Evolutionary conservation across 2,113 vertebrate genomes (phyloP).

Genomic region (Rhinolophus sinicus): DNA sequence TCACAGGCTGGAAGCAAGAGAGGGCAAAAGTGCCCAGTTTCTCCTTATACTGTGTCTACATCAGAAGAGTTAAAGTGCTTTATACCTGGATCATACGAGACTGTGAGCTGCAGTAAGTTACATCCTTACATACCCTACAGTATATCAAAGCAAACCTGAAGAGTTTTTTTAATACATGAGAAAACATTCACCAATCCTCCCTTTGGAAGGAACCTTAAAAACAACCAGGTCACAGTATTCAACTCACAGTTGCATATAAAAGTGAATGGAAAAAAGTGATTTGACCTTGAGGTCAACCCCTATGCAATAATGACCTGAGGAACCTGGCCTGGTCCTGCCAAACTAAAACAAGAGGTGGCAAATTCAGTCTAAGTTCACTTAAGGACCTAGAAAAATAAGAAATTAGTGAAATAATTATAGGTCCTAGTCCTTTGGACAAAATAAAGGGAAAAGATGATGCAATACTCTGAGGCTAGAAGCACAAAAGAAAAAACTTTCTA

Average conservation of each 20-base stretch:
- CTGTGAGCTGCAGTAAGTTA: background rate
- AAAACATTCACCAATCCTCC: background rate
- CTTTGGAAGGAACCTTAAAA: constrained; percentile 10
- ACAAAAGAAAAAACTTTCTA: constrained; percentile 4
- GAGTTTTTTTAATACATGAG: background rate
- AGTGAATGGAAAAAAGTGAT: background rate
- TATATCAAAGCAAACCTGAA: background rate
- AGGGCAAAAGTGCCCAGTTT: background rate
- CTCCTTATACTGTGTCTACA: background rate
- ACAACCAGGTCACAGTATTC: background rate
- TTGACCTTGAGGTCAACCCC: background rate
- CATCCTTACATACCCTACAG: background rate
- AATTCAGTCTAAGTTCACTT: constrained; percentile 1
- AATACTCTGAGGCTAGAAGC: background rate
- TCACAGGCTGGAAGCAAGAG: background rate
- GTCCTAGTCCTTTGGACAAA: constrained; percentile 1
- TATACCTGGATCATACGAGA: background rate
- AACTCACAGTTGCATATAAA: background rate
- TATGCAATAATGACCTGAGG: background rate
- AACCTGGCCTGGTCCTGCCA: background rate
- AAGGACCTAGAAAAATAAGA: constrained; percentile 4
- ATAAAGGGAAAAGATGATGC: constrained; percentile 2
- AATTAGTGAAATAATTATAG: constrained; percentile 36
- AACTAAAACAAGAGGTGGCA: background rate
- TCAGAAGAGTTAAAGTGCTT: background rate